Evolutionary conservation across 2,797 vertebrate species (phyloP), one percentile per base, ranked within the genome.

Genomic region (Urosaurus nigricauda): DNA sequence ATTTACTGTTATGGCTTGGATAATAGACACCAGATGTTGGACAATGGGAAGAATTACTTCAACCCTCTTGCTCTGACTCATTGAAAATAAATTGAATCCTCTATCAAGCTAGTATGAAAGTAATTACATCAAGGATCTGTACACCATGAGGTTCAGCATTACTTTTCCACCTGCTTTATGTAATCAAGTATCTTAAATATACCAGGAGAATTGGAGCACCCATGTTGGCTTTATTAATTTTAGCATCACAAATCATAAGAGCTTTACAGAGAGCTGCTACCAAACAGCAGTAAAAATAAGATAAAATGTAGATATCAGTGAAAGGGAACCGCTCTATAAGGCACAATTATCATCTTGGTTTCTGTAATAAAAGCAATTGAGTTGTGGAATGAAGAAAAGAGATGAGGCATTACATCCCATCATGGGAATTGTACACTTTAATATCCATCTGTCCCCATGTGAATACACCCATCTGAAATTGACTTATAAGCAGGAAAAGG

Each of bases 271-370:
- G 68, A 51, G 1, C 17, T 90, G 94, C 65, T 86, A 93, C 92
- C 35, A 90, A 85, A 92, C 88, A 90, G 82, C 80, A 92, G 82
- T 94, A 71, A 73, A 95, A 93, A 95, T 95, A 91, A 94, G 93
- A 93, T 92, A 84, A 84, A 90, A 87, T 75, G 84, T 92, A 87
- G 4, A 81, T 71, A n/a, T 26, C 77, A 93, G 92, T 88, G 89
- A 93, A 88, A 78, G 51, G 47, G 32, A 84, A 68, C 80, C 70
- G 47, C 83, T 14, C 82, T 74, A 26, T 2, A 47, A 87, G 88
- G 87, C 68, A 79, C 40, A 35, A 21, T 53, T 7, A 85, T 65
- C 65, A 3, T 80, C 17, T 17, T 26, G 81, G 80, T 51, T 91
- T 91, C 90, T 70, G 12, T 73, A 87, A 92, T 40, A 94, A 90